Evolutionary conservation across 2,888 invertebrate genomes (phyloP), one percentile per base, ranked within the genome.

Genomic region (Leptopilina syphax): DNA sequence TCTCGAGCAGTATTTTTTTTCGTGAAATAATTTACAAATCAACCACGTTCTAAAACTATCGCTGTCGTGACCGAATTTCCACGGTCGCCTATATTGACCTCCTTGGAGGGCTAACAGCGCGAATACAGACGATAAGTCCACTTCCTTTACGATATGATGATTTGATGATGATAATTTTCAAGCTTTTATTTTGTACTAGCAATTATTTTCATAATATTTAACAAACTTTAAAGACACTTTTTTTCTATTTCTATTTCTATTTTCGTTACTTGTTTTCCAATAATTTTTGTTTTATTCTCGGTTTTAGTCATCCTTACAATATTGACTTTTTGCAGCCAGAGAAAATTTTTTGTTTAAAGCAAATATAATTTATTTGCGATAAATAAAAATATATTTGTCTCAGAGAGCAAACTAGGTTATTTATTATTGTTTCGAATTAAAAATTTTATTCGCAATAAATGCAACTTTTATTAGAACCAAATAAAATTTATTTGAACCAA

Each of bases 91-190:
- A 79, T 34, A 65, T 79, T 65, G 65, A 24, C 73, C 60, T 18
- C 65, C 79, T 63, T 50, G 65, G 79, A 60, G 65, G 73, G 73
- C 79, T 63, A 79, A 73, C 65, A 34, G 66, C 54, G n/a, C 77
- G 54, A 65, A 66, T 13, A 73, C 78, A 66, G n/a, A 12, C 44
- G 80, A 77, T 67, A 77, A 80, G 54, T 70, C 41, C 77, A 68
- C 66, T 79, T 77, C 77, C 79, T 77, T 73, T 34, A 57, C 57
- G 73, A 73, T 54, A 24, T 73, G 73, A 9, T 73, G 70, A 2
- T 34, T 34, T 4, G 34, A 34, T 34, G 34, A 34, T 34, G 34
- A 34, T 3, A 34, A 34, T 57, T 73, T 73, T 57, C 41, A 54
- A 57, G n/a, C 9, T 41, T 57, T n/a, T 13, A 34, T 12, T 7